Base-by-base conservation (phyloP, 2,888 invertebrate genomes). In the Ectropis crepuscularia region DNA sequence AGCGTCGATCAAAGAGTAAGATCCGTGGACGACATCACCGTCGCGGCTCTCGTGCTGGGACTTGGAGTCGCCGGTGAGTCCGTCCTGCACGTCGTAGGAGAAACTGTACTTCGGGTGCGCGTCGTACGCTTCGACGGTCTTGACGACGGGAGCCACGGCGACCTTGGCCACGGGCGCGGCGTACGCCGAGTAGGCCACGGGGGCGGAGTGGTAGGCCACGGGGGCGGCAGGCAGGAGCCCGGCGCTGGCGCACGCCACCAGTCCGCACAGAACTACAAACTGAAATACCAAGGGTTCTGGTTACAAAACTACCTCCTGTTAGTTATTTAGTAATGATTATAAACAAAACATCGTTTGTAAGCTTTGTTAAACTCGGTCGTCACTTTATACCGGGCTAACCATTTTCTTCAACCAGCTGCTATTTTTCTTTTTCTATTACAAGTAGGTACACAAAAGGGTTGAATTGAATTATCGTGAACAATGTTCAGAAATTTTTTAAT, bases 11-110 rank as follows among this genome's bases (percentile, higher is more conserved):
- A 93, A 81, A 57, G 92, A 91, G 84, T 93, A 93, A 58, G 89
- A 88, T 55, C 93, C 93, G 69, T 88, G 87, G 12, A 93, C 93
- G 43, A 87, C 86, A 70, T 93, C 92, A 54, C 93, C 93, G 63
- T 86, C 85, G 65, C 93, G 88, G 65, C 74, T 79, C 80, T 93
- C 93, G 64, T 87, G 86, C 78, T 93, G 93, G 76, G 83, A 85
- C 80, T 93, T 93, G 65, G 83, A 85, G 81, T 93, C 93, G 5
- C 93, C 93, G 60, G 83, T 83, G 54, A 79, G 78, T 59, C 79
- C 74, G 65, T 86, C 82, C 71, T 85, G 89, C 37, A 93, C 89
- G 69, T 92, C 89, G 76, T 93, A 93, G 6, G 88, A 85, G 80
- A 86, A 93, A 73, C 85, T 87, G 82, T 85, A 85, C 71, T 81